phyloP scores from a whole-genome alignment of 1,140 invertebrate species.

The Eciton burchellii region DNA sequence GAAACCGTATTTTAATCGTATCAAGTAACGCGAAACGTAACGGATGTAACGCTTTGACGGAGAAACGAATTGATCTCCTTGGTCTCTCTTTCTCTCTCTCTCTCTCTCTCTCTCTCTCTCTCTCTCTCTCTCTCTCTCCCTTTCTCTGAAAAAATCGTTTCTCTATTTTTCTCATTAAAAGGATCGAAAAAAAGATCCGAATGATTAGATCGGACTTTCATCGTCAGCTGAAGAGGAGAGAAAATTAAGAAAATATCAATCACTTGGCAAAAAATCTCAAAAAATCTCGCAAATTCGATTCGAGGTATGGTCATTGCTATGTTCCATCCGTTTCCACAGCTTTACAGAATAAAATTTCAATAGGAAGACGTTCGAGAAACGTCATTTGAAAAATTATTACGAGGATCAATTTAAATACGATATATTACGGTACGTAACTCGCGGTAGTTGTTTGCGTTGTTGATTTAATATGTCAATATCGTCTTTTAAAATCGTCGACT shows the following conservation, averaged over 20 bases:
- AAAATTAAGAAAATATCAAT: not conserved
- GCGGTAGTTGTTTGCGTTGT: not conserved
- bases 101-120: not conserved
- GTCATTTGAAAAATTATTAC: not conserved
- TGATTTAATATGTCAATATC: constrained; percentile 4
- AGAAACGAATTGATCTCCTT: not conserved
- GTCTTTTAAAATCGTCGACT: not conserved
- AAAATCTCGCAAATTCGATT: constrained; percentile 16
- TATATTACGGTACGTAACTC: not conserved
- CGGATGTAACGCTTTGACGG: not conserved
- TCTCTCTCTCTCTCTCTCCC: not conserved
- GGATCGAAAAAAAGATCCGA: not conserved
- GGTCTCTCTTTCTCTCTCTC: not conserved
- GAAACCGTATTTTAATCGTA: not conserved
- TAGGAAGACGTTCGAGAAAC: not conserved
- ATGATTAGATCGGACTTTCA: constrained; percentile 20
- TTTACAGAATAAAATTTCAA: constrained; percentile 29
- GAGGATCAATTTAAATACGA: not conserved
- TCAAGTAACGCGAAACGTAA: not conserved
- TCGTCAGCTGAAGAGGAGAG: not conserved
- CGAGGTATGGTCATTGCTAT: not conserved
- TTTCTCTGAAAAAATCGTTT: not conserved
- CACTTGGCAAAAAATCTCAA: constrained; percentile 4
- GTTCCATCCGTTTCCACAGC: not conserved
- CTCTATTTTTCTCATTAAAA: constrained; percentile 3